Evolutionary conservation across 2,797 vertebrate species (phyloP), one percentile per base, ranked within the genome.

Genomic region (Tympanoctomys barrerae): DNA sequence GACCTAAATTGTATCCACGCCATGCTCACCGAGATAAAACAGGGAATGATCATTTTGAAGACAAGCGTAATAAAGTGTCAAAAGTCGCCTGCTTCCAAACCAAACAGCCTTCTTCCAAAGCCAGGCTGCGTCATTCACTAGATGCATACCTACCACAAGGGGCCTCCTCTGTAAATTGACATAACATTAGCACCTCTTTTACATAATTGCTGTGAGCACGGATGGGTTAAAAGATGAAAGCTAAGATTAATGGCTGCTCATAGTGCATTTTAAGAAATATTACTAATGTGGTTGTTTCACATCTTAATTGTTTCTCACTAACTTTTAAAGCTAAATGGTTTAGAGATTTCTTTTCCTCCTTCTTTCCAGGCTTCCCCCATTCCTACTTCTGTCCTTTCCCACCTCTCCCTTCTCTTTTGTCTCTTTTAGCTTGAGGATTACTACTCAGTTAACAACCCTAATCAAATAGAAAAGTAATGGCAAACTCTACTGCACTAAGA

Each of bases 211-310:
- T 59, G 2, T 79, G 31, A 84, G 39, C 61, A 89, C 70, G 36
- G 83, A 39, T 66, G 21, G 31, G 86, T 62, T 83, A 62, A 87
- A 91, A 86, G 59, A 90, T 28, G 49, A 31, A 90, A 95, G 83
- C 42, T 59, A 71, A 90, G 19, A 94, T 84, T 3, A 94, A 54
- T 22, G 4, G n/a, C 11, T 36, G 33, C 33, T 9, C 18, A 6
- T 5, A 42, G 28, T 19, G 88, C 62, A 33, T 64, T 93, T 96
- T 89, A 54, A 84, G 91, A 92, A 94, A 87, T 88, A 92, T 68
- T 31, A 54, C 64, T 79, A 83, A 79, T 64, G 54, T 75, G 57
- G 33, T 39, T 26, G 18, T 52, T 89, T 84, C 80, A 79, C 33
- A 87, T 62, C 4, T 7, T 36, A 18, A 14, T 24, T 83, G 21